Conservation (phyloP, 2,888 invertebrate genomes). For the Xestia xanthographa region DNA sequence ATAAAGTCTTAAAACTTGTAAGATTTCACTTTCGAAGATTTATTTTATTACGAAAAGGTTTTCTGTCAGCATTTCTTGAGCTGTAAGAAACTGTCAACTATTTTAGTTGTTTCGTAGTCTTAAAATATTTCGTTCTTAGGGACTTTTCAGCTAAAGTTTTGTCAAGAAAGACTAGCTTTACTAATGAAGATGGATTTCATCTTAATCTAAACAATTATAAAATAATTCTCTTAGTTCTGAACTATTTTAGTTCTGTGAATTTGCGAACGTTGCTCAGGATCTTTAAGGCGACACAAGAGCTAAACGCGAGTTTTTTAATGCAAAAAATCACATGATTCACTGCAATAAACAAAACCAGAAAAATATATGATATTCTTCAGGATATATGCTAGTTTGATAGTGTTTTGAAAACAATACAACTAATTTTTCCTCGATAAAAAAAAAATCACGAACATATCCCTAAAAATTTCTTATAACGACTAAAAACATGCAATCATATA, state of each 20-base stretch:
- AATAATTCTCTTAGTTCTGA: not conserved
- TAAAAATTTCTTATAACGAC: too few species aligned
- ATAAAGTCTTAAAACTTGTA: not conserved
- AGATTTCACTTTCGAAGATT: not conserved
- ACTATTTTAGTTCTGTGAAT: not conserved
- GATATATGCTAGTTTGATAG: too few species aligned
- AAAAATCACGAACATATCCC: too few species aligned
- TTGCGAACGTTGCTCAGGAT: not conserved
- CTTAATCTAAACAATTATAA: slow-evolving; percentile 8
- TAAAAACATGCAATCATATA: too few species aligned
- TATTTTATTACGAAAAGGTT: not conserved
- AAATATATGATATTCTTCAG: too few species aligned
- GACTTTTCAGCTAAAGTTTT: slow-evolving; percentile 1
- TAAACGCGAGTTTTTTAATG: too few species aligned
- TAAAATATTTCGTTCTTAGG: not conserved
- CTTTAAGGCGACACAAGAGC: too few species aligned
- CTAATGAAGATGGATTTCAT: slow-evolving; percentile 8
- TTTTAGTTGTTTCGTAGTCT: not conserved
- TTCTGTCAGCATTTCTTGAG: not conserved
- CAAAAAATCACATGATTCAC: too few species aligned
- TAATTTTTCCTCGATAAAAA: too few species aligned
- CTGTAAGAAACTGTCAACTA: not conserved
- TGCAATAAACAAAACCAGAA: too few species aligned
- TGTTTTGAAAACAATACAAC: too few species aligned
- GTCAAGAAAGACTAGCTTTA: slow-evolving; percentile 1